Conservation (phyloP, 1,140 invertebrate genomes). For the Aphis craccivora region DNA sequence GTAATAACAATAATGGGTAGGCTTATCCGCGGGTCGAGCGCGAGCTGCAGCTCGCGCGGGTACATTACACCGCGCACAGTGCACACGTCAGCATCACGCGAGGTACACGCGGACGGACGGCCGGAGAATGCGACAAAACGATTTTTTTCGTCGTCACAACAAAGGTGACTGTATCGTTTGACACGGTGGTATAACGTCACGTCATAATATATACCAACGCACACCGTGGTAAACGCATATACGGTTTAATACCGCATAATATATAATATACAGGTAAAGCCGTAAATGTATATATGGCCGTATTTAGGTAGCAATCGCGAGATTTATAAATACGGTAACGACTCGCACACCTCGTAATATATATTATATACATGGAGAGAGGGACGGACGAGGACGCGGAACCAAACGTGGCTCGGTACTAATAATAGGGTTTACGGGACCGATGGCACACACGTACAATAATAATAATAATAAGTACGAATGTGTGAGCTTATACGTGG, state of each 20-base stretch:
- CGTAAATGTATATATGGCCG: no score
- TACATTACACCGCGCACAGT: not conserved
- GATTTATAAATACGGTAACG: not conserved
- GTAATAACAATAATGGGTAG: not conserved
- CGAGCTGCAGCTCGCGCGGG: not conserved
- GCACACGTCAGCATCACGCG: no score
- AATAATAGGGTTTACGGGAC: conserved; percentile 42
- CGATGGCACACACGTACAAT: not conserved
- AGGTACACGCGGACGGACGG: not conserved
- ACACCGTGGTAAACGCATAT: not conserved
- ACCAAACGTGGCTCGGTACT: conserved; percentile 26
- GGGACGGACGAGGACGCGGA: not conserved
- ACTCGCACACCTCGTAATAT: not conserved
- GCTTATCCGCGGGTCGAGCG: not conserved
- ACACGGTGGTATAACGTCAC: not conserved
- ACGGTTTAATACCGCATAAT: no score
- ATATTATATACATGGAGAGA: no score
- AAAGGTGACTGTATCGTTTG: not conserved
- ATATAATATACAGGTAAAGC: not conserved
- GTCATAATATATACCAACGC: not conserved
- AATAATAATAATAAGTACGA: not conserved
- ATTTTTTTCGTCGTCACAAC: not conserved
- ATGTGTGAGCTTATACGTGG: not conserved
- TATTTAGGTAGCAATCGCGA: no score
- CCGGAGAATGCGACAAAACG: not conserved